Evolutionary conservation across 2,113 vertebrate species (phyloP).

Genomic region (Malurus alboscapulatus): DNA sequence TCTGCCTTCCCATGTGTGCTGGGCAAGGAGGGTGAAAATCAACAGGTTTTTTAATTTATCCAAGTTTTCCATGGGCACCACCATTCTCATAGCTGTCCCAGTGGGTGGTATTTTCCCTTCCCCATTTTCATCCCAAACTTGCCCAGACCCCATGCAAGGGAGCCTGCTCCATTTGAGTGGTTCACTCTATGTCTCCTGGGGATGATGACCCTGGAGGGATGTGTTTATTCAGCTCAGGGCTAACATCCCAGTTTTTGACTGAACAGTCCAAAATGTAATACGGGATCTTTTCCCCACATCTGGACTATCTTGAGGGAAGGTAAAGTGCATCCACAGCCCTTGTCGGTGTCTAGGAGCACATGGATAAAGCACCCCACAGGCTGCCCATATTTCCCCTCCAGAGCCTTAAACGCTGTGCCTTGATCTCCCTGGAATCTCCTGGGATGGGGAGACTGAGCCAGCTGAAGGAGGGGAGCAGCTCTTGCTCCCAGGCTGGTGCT

Average conservation of each 20-base stretch:
- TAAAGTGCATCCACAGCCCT: not conserved
- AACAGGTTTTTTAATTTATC: not conserved
- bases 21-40: not conserved
- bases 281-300: not conserved
- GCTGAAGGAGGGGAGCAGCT: not conserved
- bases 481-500: not conserved
- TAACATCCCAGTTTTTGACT: not conserved
- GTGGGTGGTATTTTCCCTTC: not conserved
- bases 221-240: not conserved
- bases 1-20: not conserved
- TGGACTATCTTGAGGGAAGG: not conserved
- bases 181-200: not conserved
- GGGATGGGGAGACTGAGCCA: not conserved
- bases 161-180: not conserved
- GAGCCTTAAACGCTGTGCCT: not conserved
- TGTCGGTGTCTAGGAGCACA: not conserved
- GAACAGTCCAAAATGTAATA: not conserved
- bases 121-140: not conserved
- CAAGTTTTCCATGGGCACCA: rapidly evolving
- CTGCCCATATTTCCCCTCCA: not conserved
- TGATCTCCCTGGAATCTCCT: not conserved
- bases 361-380: rapidly evolving
- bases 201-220: not conserved
- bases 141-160: rapidly evolving
- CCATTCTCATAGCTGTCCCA: not conserved